phyloP scores from a whole-genome alignment of 2,888 invertebrate species.

The Drosophila austrosaltans region DNA sequence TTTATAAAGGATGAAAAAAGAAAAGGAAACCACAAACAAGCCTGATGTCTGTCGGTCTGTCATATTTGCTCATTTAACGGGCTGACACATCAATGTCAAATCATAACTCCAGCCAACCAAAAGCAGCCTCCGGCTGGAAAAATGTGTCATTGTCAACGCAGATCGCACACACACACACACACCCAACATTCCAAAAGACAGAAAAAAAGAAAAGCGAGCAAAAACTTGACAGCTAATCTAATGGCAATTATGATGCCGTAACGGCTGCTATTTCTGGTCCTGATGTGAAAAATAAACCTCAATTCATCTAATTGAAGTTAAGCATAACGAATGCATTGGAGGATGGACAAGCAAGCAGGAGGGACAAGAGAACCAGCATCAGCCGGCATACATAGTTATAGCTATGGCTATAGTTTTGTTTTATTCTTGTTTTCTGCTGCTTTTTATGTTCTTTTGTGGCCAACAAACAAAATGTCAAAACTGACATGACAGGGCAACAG shows the following conservation, averaged over 20 bases:
- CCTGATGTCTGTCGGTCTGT: conserved; percentile 63
- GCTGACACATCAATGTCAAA: conserved; percentile 82
- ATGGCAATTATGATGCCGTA: conserved; percentile 75
- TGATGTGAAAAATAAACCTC: conserved; percentile 58
- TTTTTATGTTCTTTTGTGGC: conserved; percentile 30
- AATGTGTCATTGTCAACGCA: conserved; percentile 76
- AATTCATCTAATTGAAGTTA: conserved; percentile 79
- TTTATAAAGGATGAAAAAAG: conserved; percentile 8
- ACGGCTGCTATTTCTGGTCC: conserved; percentile 45
- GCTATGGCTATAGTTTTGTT: too few relatives aligned
- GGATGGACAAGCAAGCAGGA: neutral
- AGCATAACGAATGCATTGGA: conserved; percentile 64
- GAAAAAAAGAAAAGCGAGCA: conserved; percentile 44
- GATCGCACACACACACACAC: conserved; percentile 45
- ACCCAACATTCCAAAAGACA: conserved; percentile 15
- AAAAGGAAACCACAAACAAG: conserved; percentile 57
- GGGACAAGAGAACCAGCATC: conserved; percentile 59
- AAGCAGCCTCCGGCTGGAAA: conserved; percentile 45
- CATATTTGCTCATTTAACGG: conserved; percentile 80
- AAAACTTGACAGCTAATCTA: conserved; percentile 81
- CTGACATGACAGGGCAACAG: conserved; percentile 77
- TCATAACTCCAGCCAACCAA: conserved; percentile 56
- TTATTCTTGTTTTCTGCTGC: conserved; percentile 17
- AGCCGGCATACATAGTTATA: conserved; percentile 40
- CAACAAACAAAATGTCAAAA: conserved; percentile 78